phyloP scores from a whole-genome alignment of 1,140 invertebrate species.

The Bombus pyrosoma region DNA sequence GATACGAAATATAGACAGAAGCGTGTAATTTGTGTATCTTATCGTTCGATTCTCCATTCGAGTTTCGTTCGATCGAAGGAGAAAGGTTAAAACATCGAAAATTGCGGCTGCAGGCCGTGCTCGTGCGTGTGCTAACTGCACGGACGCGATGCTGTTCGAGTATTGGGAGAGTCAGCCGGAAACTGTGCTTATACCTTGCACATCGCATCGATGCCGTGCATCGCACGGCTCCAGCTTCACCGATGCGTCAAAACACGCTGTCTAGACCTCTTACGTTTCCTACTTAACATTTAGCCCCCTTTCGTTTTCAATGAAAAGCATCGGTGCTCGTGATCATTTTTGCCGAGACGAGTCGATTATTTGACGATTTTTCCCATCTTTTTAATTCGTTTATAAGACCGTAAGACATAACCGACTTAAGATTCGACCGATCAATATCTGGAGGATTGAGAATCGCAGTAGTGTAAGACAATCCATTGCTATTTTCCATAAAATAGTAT shows the following conservation, averaged over 20 bases:
- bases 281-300: conserved; percentile 30
- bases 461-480: neutral
- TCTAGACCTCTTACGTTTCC: conserved; percentile 36
- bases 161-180: conserved; percentile 75
- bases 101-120: conserved; percentile 42
- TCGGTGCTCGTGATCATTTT: neutral
- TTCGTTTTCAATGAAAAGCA: neutral
- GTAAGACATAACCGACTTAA: too few species aligned
- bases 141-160: conserved; percentile 62
- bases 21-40: neutral
- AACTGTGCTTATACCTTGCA: conserved; percentile 70
- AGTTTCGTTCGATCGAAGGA: neutral
- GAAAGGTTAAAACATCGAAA: conserved; percentile 23
- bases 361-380: neutral
- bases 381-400: neutral
- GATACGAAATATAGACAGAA: too few species aligned
- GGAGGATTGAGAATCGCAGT: neutral
- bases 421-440: too few species aligned
- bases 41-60: neutral
- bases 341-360: neutral
- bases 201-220: conserved; percentile 65
- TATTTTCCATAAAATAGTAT: neutral
- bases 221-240: conserved; percentile 32
- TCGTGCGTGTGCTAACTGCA: conserved; percentile 44
- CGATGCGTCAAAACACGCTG: conserved; percentile 49